These are phyloP conservation scores for Vanessa atalanta DNA, from an alignment of 1,140 invertebrate species.

Conservation along the genomic window DNA sequence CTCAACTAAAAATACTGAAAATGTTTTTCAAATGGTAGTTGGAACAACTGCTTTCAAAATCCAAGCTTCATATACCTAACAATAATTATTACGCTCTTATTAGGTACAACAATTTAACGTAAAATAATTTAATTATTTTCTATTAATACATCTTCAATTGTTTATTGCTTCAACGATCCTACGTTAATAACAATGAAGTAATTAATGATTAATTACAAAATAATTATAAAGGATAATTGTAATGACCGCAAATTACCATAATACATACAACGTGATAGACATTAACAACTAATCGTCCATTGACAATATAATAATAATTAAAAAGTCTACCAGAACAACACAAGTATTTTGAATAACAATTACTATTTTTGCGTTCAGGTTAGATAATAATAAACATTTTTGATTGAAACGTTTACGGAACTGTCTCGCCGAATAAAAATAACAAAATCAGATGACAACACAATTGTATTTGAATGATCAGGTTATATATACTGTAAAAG, in stretches of 20 bases:
- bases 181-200: slow-evolving; percentile 27
- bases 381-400: not conserved
- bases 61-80: too few relatives aligned
- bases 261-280: slow-evolving; percentile 14
- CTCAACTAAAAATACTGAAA: not conserved
- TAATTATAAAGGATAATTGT: slow-evolving; percentile 29
- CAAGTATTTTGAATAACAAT: not conserved
- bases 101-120: not conserved
- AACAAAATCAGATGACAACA: not conserved
- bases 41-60: too few relatives aligned
- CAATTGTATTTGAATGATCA: not conserved
- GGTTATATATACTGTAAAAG: not conserved
- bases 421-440: not conserved
- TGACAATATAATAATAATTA: slow-evolving; percentile 3
- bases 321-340: not conserved
- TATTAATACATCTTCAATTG: slow-evolving; percentile 8
- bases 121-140: not conserved
- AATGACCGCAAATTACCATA: slow-evolving; percentile 30
- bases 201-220: slow-evolving; percentile 27
- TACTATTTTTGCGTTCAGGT: not conserved
- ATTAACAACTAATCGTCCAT: not conserved
- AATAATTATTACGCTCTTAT: too few relatives aligned
- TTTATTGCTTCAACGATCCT: slow-evolving; percentile 5
- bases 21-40: not conserved
- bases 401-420: slow-evolving; percentile 1